Base-by-base conservation (phyloP, 2,113 vertebrate genomes). In the Sander vitreus region DNA sequence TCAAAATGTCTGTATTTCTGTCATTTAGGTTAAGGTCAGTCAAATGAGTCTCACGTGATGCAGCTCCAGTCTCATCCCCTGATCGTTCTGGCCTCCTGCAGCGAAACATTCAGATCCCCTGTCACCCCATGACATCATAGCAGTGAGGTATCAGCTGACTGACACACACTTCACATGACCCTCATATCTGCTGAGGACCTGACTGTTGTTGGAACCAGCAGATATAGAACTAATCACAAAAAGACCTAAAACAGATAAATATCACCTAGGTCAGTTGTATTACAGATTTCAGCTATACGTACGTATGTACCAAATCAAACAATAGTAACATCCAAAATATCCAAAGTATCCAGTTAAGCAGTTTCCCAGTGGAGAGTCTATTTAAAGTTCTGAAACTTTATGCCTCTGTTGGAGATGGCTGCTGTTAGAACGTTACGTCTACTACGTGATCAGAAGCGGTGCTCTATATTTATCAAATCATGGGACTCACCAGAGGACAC, bases 401-500 rank as follows among this genome's bases (percentile, higher is more conserved):
- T 79, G 67, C 93, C 92, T 92, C 90, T 90, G 85, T 91, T 80
- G 89, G 83, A 85, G 63, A 65, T 59, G 84, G 47, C 58, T 62
- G 47, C 59, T 3, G 68, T 14, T 48, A 84, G 81, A 86, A 87
- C 75, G 45, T 71, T 83, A 50, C 86, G 83, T 91, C 86, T 92
- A 93, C 84, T 94, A 94, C 94, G 90, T 95, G 95, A 93, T 94
- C 78, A 89, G 83, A 90, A 81, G 88, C 76, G 78, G 54, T 39
- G 48, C 89, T 94, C 94, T 96, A 96, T 95, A 95, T 96, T 94
- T 95, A 95, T 92, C 88, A 57, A 85, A 93, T 93, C 91, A 93
- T 92, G 93, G 84, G 86, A 85, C 65, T 77, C 84, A 84, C 81
- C 79, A 81, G 68, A 87, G 84, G 88, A 88, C 84, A 71, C 64